Conservation (phyloP, 2,113 vertebrate genomes). For the Callipepla californica region DNA sequence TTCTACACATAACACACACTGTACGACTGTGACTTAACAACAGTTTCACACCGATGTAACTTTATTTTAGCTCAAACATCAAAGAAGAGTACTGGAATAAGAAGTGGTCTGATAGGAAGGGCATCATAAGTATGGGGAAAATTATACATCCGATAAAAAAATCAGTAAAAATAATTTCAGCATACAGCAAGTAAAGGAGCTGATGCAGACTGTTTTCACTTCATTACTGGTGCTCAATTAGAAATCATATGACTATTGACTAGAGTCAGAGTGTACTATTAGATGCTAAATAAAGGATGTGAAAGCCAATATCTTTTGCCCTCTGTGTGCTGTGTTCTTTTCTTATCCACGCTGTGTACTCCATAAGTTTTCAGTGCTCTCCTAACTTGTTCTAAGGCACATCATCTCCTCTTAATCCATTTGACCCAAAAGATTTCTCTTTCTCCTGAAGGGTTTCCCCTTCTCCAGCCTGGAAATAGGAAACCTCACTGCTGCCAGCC, state of each 20-base stretch:
- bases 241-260: not conserved
- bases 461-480: not conserved
- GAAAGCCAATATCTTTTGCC: not conserved
- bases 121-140: not conserved
- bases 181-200: not conserved
- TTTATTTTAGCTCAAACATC: not conserved
- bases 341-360: not conserved
- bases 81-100: not conserved
- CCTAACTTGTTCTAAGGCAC: not conserved
- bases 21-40: not conserved
- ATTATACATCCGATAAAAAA: not conserved
- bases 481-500: not conserved
- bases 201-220: not conserved
- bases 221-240: fast-evolving
- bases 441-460: not conserved
- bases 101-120: not conserved
- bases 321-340: not conserved
- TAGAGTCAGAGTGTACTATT: not conserved
- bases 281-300: not conserved
- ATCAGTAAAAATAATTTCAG: not conserved
- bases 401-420: not conserved
- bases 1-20: fast-evolving
- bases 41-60: not conserved
- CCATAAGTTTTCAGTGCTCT: not conserved
- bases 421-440: not conserved